A percentile compares a stretch with the other conserved stretches of the same genome.
Evolutionary conservation across 2,797 vertebrate species (phyloP).

Genomic region (Scolopax bukidnonensis): DNA sequence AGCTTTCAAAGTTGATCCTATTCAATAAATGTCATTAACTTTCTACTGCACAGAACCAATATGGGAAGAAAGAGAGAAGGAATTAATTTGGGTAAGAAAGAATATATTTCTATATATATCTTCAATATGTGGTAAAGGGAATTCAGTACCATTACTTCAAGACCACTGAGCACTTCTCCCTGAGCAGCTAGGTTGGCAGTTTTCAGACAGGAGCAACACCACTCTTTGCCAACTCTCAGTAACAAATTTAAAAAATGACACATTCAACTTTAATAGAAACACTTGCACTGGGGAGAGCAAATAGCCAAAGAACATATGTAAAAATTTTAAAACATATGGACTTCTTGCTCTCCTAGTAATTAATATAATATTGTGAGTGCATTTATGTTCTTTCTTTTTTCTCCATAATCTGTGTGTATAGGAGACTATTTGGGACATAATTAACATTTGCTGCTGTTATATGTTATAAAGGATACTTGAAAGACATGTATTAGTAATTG

Average conservation of each 20-base stretch:
- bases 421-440: not conserved
- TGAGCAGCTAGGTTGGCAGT: constrained; percentile 21
- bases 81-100: not conserved
- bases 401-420: not conserved
- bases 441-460: not conserved
- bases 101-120: not conserved
- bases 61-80: not conserved
- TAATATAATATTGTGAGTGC: constrained; percentile 13
- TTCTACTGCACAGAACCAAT: not conserved
- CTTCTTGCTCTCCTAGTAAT: constrained; percentile 35
- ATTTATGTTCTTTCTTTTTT: not conserved
- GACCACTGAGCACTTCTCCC: not conserved
- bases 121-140: not conserved
- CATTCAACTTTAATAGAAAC: constrained; percentile 40
- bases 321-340: constrained; percentile 46
- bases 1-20: not conserved
- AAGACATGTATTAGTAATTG: not conserved
- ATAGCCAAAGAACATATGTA: constrained; percentile 51
- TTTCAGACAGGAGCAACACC: constrained; percentile 12
- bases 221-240: constrained; percentile 9
- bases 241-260: constrained; percentile 40
- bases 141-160: not conserved
- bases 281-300: constrained; percentile 6
- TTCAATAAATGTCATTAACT: not conserved
- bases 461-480: not conserved